Conservation (phyloP, 2,113 vertebrate genomes). For the Neolamprologus sp. region DNA sequence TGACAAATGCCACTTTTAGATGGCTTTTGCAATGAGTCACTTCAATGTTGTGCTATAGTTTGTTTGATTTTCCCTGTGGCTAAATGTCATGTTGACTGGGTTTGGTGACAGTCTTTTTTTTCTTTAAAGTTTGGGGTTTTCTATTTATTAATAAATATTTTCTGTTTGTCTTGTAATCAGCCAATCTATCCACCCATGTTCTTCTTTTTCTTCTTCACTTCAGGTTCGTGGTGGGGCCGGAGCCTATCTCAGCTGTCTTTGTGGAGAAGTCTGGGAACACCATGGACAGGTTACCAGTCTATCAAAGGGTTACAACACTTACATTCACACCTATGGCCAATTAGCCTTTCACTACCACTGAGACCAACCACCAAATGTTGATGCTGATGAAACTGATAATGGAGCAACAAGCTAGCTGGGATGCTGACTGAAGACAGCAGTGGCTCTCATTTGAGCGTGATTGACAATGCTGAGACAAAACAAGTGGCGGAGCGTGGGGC, state of each 20-base stretch:
- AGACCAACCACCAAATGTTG: background rate
- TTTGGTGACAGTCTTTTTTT: background rate
- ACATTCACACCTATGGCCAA: background rate
- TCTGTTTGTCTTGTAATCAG: background rate
- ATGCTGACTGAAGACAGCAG: background rate
- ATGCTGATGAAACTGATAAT: background rate
- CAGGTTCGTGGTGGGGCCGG: background rate
- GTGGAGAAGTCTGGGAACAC: accelerated
- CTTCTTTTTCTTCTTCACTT: background rate
- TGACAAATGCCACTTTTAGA: background rate
- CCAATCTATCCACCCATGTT: background rate
- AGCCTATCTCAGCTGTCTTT: background rate
- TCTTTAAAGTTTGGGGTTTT: background rate
- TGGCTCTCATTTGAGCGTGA: background rate
- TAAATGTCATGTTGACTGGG: background rate
- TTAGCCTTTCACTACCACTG: background rate
- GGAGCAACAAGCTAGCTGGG: background rate
- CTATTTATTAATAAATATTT: background rate
- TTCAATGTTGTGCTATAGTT: background rate
- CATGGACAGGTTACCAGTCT: background rate
- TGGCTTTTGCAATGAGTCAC: background rate
- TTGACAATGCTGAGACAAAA: background rate
- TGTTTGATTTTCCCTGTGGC: background rate
- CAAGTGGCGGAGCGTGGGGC: accelerated
- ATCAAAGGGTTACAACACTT: background rate